Evolutionary conservation across 2,113 vertebrate species (phyloP).

Genomic region (Apodemus speciosus): DNA sequence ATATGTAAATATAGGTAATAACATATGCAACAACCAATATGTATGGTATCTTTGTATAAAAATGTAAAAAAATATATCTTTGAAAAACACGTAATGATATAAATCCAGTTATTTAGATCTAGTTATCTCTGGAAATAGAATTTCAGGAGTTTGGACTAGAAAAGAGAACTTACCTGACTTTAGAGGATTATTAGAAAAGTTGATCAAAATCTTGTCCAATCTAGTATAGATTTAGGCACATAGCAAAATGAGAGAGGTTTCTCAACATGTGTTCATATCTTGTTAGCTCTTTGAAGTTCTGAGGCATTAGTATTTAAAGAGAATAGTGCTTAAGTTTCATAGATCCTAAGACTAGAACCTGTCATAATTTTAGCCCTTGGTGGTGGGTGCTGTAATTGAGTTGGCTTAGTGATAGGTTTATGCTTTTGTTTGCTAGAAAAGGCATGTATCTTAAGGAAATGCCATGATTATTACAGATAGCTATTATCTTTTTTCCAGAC

Average conservation of each 20-base stretch:
- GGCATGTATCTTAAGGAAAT: constrained; percentile 22
- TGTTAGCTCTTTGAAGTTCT: background rate
- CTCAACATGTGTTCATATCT: background rate
- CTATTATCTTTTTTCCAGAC: constrained; percentile 19
- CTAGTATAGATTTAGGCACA: background rate
- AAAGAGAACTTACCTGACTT: background rate
- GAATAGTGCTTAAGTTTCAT: constrained; percentile 1
- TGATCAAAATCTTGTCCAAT: background rate
- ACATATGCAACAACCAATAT: background rate
- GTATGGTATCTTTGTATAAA: background rate
- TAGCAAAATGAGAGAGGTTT: background rate
- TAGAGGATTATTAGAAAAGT: background rate
- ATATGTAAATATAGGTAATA: background rate
- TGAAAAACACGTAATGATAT: constrained; percentile 20
- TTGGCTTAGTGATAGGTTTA: background rate
- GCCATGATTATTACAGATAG: background rate
- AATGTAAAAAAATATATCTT: background rate
- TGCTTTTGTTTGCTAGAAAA: constrained; percentile 52
- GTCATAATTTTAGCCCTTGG: background rate
- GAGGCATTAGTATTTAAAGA: constrained; percentile 38
- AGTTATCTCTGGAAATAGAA: background rate
- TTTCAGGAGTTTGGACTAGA: constrained; percentile 27
- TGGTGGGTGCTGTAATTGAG: background rate
- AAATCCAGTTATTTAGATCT: background rate
- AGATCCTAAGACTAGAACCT: background rate